Conservation (phyloP, 1,140 invertebrate genomes). For the Oedothorax gibbosus region DNA sequence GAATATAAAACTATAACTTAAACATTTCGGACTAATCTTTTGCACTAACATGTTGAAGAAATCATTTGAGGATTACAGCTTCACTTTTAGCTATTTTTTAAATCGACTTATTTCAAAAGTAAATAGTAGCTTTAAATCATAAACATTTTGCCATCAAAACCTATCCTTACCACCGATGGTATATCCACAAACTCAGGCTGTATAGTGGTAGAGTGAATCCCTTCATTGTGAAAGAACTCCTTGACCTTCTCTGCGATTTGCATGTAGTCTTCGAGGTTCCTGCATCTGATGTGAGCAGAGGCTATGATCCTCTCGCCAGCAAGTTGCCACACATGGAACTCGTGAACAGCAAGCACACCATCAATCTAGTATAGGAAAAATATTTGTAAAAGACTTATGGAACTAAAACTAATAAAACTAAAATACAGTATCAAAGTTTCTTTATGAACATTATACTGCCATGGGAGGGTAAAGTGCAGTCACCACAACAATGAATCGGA, state of each 20-base stretch:
- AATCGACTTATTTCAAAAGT: too few relatives aligned
- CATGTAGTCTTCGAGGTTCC: conserved; percentile 72
- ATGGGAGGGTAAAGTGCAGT: too few relatives aligned
- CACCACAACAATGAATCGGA: too few relatives aligned
- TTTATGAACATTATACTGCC: too few relatives aligned
- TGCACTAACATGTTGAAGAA: too few relatives aligned
- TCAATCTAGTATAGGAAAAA: conserved; percentile 68
- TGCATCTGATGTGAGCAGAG: conserved; percentile 73
- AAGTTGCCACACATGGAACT: conserved; percentile 75
- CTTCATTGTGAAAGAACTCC: conserved; percentile 76
- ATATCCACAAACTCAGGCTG: conserved; percentile 72
- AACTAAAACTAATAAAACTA: not conserved
- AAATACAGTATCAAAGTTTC: too few relatives aligned
- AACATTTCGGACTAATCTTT: too few relatives aligned
- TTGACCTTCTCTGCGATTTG: conserved; percentile 85
- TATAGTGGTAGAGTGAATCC: conserved; percentile 75
- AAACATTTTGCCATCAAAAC: not conserved
- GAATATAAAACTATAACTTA: too few relatives aligned
- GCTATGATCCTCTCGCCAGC: conserved; percentile 73
- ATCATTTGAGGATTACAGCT: too few relatives aligned
- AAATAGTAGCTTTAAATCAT: too few relatives aligned
- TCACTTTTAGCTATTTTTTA: too few relatives aligned
- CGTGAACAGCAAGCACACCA: conserved; percentile 73
- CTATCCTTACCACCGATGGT: conserved; percentile 16
- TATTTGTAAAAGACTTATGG: not conserved